phyloP scores from a whole-genome alignment of 2,888 invertebrate species.

The Drosophila quinaria region DNA sequence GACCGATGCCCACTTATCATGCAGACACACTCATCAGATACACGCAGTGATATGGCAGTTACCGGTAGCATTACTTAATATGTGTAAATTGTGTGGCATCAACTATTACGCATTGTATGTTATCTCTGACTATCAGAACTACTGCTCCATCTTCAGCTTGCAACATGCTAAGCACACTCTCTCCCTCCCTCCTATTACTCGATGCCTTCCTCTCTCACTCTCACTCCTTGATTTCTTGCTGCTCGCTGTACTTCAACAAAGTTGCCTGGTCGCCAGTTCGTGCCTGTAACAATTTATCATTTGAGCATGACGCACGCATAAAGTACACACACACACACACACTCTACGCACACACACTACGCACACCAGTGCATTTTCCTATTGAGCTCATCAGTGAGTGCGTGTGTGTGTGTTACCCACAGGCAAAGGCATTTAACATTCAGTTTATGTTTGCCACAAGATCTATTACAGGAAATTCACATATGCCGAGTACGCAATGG shows the following conservation, averaged over 20 bases:
- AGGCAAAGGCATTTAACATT: slow-evolving; percentile 80
- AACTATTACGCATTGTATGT: slow-evolving; percentile 79
- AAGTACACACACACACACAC: slow-evolving; percentile 30
- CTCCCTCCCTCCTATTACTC: not conserved
- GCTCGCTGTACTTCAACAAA: slow-evolving; percentile 32
- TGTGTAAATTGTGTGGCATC: slow-evolving; percentile 82
- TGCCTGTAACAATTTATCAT: slow-evolving; percentile 75
- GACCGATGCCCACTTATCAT: slow-evolving; percentile 51
- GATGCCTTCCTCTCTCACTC: not conserved
- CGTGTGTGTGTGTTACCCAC: slow-evolving; percentile 26
- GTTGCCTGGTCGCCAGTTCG: slow-evolving; percentile 55
- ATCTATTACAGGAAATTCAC: slow-evolving; percentile 83
- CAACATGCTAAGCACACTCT: slow-evolving; percentile 28
- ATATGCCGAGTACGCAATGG: slow-evolving; percentile 62
- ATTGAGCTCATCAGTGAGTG: slow-evolving; percentile 61
- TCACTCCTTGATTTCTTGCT: not conserved
- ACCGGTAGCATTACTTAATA: slow-evolving; percentile 80
- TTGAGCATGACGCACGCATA: slow-evolving; percentile 77
- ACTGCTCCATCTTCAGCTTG: slow-evolving; percentile 35
- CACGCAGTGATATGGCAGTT: slow-evolving; percentile 53
- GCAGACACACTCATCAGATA: slow-evolving; percentile 22
- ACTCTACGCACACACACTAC: too few species aligned
- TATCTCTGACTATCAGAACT: slow-evolving; percentile 69
- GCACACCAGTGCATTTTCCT: slow-evolving; percentile 48
- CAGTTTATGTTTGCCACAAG: slow-evolving; percentile 83